Evolutionary conservation across 2,113 vertebrate species (phyloP).

Genomic region (Elaphurus davidianus): DNA sequence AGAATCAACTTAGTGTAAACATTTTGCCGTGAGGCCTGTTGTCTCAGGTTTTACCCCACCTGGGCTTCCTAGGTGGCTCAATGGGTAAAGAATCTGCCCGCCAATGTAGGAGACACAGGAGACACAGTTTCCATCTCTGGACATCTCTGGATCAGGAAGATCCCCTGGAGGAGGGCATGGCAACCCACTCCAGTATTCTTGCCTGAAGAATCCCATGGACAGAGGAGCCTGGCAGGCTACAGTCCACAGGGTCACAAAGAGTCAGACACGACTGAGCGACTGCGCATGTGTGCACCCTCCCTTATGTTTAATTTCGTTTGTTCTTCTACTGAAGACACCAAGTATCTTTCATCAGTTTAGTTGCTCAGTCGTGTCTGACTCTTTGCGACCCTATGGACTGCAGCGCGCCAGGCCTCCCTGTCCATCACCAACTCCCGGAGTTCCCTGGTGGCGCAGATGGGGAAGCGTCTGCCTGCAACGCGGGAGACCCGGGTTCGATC

Average conservation of each 20-base stretch:
- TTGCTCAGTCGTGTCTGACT: neutral
- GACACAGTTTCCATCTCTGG: neutral
- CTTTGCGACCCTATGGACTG: neutral
- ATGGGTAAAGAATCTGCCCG: neutral
- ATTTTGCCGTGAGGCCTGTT: neutral
- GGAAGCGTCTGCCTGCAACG: neutral
- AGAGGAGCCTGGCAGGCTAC: neutral
- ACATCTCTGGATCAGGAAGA: neutral
- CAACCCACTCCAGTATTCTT: neutral
- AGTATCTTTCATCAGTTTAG: neutral
- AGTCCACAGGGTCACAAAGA: neutral
- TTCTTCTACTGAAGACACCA: neutral
- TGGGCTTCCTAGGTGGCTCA: neutral
- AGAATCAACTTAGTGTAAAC: neutral
- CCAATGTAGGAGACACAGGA: accelerated
- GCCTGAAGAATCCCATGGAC: neutral
- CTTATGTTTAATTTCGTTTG: neutral
- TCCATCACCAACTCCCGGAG: neutral
- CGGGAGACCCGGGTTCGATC: accelerated
- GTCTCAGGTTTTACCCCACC: neutral
- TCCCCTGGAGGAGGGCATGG: neutral
- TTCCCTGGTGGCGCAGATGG: neutral
- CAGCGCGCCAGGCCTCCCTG: neutral
- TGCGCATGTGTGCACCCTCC: neutral
- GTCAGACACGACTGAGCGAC: neutral